These are phyloP conservation scores for Schizopygopsis pylzovi DNA, from an alignment of 2,797 vertebrate genomes.

Conservation along the genomic window DNA sequence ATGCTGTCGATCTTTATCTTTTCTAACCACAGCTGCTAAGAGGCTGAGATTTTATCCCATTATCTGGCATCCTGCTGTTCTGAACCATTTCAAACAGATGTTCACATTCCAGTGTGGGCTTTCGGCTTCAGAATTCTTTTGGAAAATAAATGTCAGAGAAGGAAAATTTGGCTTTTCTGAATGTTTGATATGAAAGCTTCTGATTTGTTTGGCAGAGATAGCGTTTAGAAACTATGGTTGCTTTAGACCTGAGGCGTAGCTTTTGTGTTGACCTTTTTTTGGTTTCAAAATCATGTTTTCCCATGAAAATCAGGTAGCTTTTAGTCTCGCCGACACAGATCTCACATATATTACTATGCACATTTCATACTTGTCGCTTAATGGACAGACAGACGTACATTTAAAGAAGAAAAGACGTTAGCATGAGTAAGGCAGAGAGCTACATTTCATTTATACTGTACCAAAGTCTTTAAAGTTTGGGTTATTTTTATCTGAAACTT, in stretches of 20 bases:
- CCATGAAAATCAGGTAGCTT: constrained; percentile 33
- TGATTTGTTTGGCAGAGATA: constrained; percentile 32
- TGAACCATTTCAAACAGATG: constrained; percentile 40
- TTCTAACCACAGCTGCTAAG: not conserved
- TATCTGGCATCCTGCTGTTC: constrained; percentile 33
- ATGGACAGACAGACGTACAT: constrained; percentile 20
- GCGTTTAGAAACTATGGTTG: constrained; percentile 11
- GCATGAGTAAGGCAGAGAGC: constrained; percentile 51
- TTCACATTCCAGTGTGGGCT: constrained; percentile 16
- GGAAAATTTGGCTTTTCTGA: constrained; percentile 38
- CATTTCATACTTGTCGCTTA: constrained; percentile 61
- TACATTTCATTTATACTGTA: constrained; percentile 71
- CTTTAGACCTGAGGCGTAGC: constrained; percentile 14
- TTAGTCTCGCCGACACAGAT: constrained; percentile 43
- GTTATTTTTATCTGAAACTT: constrained; percentile 39
- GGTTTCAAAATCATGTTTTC: constrained; percentile 31
- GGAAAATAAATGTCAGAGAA: constrained; percentile 21
- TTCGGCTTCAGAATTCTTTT: constrained; percentile 17
- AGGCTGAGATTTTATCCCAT: not conserved
- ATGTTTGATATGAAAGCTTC: constrained; percentile 31
- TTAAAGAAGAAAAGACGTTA: constrained; percentile 63
- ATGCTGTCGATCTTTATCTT: constrained; percentile 30
- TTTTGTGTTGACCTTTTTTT: constrained; percentile 26
- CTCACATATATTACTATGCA: constrained; percentile 64
- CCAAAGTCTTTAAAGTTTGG: constrained; percentile 76